Evolutionary conservation across 1,140 invertebrate genomes (phyloP).

Genomic region (Pentalonia nigronervosa): DNA sequence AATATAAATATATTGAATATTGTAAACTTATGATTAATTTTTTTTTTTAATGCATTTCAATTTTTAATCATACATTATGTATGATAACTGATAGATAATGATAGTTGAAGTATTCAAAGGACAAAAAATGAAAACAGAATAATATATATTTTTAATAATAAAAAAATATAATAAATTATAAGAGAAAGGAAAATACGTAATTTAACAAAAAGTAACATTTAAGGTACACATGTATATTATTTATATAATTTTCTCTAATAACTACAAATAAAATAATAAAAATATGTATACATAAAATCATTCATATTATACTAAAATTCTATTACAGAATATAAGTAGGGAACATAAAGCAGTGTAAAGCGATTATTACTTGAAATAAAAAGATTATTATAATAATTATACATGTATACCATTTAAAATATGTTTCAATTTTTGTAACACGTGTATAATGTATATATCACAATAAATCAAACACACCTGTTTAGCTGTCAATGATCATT

Average conservation of each 20-base stretch:
- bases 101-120: not conserved
- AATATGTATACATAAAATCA: conserved; percentile 11
- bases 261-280: not conserved
- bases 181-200: not conserved
- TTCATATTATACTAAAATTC: not conserved
- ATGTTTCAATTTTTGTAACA: not conserved
- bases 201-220: conserved; percentile 40
- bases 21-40: no score
- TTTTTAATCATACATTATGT: not conserved
- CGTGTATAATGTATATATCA: not conserved
- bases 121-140: not conserved
- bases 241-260: not conserved
- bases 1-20: not conserved
- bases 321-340: conserved; percentile 28
- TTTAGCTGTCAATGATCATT: not conserved
- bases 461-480: not conserved
- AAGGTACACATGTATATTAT: conserved; percentile 40
- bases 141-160: conserved; percentile 25
- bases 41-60: not conserved
- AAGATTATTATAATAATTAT: conserved; percentile 19
- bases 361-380: not conserved
- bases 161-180: conserved; percentile 39
- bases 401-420: conserved; percentile 42
- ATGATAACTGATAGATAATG: no score
- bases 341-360: conserved; percentile 16